Base-by-base conservation (phyloP, 2,888 invertebrate species). In the Calliscelio sp. region DNA sequence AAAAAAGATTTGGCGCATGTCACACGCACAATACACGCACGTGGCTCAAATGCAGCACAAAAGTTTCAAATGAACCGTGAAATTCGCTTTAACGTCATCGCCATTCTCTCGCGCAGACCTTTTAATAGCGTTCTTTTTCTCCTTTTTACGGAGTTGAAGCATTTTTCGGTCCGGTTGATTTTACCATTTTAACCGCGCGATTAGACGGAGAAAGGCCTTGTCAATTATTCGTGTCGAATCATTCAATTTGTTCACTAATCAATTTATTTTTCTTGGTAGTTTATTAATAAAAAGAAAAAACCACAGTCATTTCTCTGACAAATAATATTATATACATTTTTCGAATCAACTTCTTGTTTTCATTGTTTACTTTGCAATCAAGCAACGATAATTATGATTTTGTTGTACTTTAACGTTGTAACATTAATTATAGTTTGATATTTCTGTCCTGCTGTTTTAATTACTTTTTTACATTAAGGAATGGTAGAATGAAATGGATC, bases 11-110 rank as follows among this genome's bases (percentile, higher is more conserved):
- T 81, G 85, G 81, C 73, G 16, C 65, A 59, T 70, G 75, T 20
- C 70, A n/a, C 25, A 28, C 65, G 55, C 75, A 81, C 81, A 63
- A 71, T 73, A 70, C 85, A 86, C 86, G 81, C 68, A 79, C 63
- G 83, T 79, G 81, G 75, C 68, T 85, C 86, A 88, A 88, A 81
- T 87, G 82, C 81, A 86, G 44, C 16, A 88, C 84, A 87, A 89
- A 89, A 89, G 89, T 89, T 89, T 88, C 89, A 87, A 90, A 90
- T 88, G 89, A 89, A 90, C 87, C 91, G 88, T 91, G 90, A 91
- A 90, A 90, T 89, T 90, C 84, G 81, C 85, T 88, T 83, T 81
- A 80, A 75, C 85, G 79, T 83, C 79, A 66, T 35, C 74, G 63
- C 51, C 70, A 74, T 79, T 83, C 73, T 83, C 75, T 71, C 57